phyloP scores from a whole-genome alignment of 2,113 vertebrate genomes.

The Lepidothrix coronata region DNA sequence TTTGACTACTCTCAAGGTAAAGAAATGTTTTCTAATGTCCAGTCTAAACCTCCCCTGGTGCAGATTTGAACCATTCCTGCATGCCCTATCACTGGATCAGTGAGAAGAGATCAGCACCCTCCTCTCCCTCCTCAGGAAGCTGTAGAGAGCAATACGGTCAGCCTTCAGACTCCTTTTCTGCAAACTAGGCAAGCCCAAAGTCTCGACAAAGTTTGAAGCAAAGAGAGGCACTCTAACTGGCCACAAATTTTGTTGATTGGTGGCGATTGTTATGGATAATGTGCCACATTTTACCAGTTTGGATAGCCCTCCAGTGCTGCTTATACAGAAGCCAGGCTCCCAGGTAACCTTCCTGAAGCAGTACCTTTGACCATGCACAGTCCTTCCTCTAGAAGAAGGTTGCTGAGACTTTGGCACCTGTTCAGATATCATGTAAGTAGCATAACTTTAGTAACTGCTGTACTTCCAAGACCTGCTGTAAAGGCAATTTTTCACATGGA shows the following conservation, averaged over 20 bases:
- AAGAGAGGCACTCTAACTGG: background rate
- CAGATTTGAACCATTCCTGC: background rate
- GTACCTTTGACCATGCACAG: background rate
- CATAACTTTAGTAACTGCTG: background rate
- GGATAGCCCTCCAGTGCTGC: background rate
- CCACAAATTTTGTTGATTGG: background rate
- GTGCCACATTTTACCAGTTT: background rate
- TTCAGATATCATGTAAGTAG: background rate
- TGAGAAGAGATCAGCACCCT: background rate
- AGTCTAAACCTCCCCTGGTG: background rate
- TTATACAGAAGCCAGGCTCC: background rate
- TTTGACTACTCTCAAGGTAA: background rate
- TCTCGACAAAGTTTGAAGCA: background rate
- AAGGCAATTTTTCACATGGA: background rate
- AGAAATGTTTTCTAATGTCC: background rate
- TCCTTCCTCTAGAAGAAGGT: background rate
- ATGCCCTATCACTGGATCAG: rapidly evolving
- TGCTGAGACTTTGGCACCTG: background rate
- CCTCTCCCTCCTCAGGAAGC: background rate
- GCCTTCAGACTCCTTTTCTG: background rate
- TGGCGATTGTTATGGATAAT: background rate
- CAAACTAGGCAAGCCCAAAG: background rate
- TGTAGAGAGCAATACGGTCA: background rate
- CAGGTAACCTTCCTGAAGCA: background rate
- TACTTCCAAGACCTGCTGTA: background rate